These are phyloP conservation scores for Mustelus asterias DNA, from an alignment of 2,113 vertebrate species.

Conservation along the genomic window DNA sequence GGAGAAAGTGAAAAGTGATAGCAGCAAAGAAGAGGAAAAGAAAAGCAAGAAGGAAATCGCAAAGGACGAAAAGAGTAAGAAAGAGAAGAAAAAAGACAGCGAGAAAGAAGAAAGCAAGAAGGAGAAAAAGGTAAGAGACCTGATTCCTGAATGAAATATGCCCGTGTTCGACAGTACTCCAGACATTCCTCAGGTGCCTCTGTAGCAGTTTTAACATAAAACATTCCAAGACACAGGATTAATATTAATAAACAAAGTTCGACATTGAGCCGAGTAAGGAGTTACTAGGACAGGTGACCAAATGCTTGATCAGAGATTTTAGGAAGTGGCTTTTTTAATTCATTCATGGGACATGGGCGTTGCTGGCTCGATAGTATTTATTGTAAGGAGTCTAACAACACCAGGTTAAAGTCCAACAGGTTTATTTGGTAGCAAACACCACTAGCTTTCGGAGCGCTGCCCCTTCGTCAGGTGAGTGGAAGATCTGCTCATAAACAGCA, in stretches of 20 bases:
- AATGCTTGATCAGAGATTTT: neutral
- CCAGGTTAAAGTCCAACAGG: too few relatives aligned
- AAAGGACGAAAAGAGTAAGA: conserved; percentile 82
- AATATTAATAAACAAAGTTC: neutral
- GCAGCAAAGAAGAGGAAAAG: conserved; percentile 50
- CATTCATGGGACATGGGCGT: too few relatives aligned
- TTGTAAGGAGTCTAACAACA: too few relatives aligned
- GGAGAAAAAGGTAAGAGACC: conserved; percentile 70
- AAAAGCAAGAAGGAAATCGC: conserved; percentile 64
- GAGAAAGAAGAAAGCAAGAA: conserved; percentile 65
- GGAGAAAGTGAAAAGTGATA: conserved; percentile 61
- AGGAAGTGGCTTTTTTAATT: neutral
- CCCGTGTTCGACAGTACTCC: neutral
- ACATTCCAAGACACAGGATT: neutral
- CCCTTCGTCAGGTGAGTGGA: too few relatives aligned
- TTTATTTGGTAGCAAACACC: too few relatives aligned
- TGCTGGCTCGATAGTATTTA: too few relatives aligned
- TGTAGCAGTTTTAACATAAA: neutral
- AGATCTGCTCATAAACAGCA: too few relatives aligned
- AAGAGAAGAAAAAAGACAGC: conserved; percentile 69
- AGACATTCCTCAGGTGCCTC: neutral
- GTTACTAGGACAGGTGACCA: neutral
- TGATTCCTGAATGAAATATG: neutral
- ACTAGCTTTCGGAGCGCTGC: too few relatives aligned
- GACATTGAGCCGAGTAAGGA: neutral